A percentile compares a stretch with the other conserved stretches of the same genome.
Evolutionary conservation across 1,140 invertebrate genomes (phyloP).

Genomic region (Cydia pomonella): DNA sequence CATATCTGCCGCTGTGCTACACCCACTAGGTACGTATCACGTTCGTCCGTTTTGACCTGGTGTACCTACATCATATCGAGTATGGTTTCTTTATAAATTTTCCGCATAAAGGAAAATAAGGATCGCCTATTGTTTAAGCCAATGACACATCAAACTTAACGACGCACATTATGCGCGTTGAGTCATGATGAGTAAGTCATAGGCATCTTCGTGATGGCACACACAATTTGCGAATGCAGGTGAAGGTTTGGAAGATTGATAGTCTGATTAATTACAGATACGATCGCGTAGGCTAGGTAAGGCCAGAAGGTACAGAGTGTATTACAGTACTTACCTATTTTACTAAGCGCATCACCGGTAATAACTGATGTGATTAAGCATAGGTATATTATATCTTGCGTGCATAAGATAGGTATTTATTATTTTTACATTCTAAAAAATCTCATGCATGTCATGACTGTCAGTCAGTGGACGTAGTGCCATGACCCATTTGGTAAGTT

Average conservation of each 20-base stretch:
- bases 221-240: not conserved
- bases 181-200: not conserved
- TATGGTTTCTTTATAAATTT: not conserved
- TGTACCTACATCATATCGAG: no score
- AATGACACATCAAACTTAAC: not conserved
- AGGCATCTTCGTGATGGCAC: conserved; percentile 4
- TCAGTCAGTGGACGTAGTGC: no score
- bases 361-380: not conserved
- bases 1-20: no score
- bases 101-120: not conserved
- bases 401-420: no score
- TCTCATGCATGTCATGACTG: no score
- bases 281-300: conserved; percentile 14
- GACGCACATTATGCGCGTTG: not conserved
- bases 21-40: no score
- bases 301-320: not conserved
- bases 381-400: no score
- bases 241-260: conserved; percentile 6
- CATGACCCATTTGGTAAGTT: no score
- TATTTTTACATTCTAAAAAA: no score
- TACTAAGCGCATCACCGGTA: not conserved
- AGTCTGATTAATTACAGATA: conserved; percentile 13
- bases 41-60: no score
- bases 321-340: not conserved
- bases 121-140: not conserved